These are phyloP conservation scores for Eristalinus aeneus DNA, from an alignment of 2,888 invertebrate genomes.

Conservation along the genomic window DNA sequence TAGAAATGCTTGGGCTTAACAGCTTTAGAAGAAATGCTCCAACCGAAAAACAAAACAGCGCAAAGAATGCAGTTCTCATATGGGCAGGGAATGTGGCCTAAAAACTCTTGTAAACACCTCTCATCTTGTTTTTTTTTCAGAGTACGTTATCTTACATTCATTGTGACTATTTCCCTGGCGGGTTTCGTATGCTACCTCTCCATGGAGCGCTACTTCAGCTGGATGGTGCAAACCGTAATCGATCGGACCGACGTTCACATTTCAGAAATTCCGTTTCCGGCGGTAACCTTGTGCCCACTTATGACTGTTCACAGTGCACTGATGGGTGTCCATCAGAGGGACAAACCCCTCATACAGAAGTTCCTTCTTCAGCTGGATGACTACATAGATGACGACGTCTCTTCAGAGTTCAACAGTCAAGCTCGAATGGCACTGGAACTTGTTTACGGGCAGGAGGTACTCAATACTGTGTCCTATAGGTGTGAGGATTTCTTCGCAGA, in stretches of 20 bases:
- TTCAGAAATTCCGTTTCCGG: slow-evolving; percentile 76
- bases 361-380: slow-evolving; percentile 5
- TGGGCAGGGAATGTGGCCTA: too few relatives aligned
- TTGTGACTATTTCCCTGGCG: slow-evolving; percentile 55
- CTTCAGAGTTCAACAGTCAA: slow-evolving; percentile 4
- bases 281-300: slow-evolving; percentile 75
- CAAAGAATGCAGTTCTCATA: too few relatives aligned
- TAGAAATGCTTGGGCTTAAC: too few relatives aligned
- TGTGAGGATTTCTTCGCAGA: slow-evolving; percentile 72
- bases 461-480: slow-evolving; percentile 31
- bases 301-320: neutral
- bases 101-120: too few relatives aligned
- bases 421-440: neutral
- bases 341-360: neutral
- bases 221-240: slow-evolving; percentile 76
- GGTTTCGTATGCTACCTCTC: slow-evolving; percentile 74
- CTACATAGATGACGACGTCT: neutral
- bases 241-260: slow-evolving; percentile 76
- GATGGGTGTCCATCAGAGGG: too few relatives aligned
- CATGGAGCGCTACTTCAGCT: slow-evolving; percentile 73
- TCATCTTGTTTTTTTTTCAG: neutral
- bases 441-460: slow-evolving; percentile 13
- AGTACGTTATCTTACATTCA: neutral
- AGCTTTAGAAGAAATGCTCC: too few relatives aligned
- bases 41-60: too few relatives aligned